Percentiles rank a stretch among this genome's conserved stretches.
Evolutionary conservation across 35 echinoderm and acorn worm species (phyloP).

Genomic region (Patiria miniata): DNA sequence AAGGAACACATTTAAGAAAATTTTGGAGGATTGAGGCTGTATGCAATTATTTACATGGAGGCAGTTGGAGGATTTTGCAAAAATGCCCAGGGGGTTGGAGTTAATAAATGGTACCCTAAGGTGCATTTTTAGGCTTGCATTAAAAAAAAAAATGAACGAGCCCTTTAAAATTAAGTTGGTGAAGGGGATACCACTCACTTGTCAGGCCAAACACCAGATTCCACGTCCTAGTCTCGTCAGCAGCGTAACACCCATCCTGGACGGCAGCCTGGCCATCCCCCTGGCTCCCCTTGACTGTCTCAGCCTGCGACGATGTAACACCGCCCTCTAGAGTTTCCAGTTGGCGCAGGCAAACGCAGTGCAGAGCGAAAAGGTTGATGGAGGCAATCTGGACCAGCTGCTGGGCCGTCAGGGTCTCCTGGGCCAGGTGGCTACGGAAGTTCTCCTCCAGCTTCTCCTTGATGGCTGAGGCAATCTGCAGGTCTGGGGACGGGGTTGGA

Average conservation of each 20-base stretch:
- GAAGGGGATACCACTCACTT: no score
- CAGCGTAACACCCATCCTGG: conserved; percentile 43
- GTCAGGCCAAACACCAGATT: conserved; percentile 66
- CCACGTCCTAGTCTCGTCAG: conserved; percentile 69
- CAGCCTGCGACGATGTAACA: background rate
- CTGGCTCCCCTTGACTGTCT: background rate
- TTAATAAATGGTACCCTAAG: no score
- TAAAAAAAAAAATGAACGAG: no score
- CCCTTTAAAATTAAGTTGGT: no score
- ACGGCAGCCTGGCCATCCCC: conserved; percentile 24
- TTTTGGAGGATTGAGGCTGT: no score
- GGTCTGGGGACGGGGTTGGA: conserved; percentile 59
- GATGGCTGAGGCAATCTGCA: conserved; percentile 91
- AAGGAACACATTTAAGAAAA: no score
- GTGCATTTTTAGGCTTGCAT: no score
- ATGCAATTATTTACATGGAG: no score
- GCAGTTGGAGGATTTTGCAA: no score
- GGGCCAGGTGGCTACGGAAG: conserved; percentile 84
- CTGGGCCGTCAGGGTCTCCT: conserved; percentile 77
- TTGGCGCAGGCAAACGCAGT: conserved; percentile 62
- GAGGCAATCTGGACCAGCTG: conserved; percentile 96
- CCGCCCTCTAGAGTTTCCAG: background rate
- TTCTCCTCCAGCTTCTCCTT: conserved; percentile 96
- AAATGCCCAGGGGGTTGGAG: no score
- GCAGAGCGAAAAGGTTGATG: conserved; percentile 95